Percentiles rank a stretch among this genome's conserved stretches.
phyloP scores from a whole-genome alignment of 2,888 invertebrate species.

The Phyllotreta striolata region DNA sequence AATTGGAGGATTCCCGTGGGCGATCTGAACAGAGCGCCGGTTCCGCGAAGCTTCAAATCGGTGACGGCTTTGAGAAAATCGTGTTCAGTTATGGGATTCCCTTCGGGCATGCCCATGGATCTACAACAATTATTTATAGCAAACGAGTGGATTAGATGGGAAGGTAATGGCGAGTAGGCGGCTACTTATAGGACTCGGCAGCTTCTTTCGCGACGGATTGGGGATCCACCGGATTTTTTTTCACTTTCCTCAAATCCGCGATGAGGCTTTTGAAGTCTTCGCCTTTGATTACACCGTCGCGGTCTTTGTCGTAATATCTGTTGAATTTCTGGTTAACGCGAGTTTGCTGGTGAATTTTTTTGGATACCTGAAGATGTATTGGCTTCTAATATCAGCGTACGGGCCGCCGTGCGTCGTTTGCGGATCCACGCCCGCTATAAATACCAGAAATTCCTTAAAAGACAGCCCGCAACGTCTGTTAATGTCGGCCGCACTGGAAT shows the following conservation, averaged over 20 bases:
- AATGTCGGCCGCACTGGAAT: conserved; percentile 66
- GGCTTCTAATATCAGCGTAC: conserved; percentile 72
- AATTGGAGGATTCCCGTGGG: conserved; percentile 58
- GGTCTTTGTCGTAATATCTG: conserved; percentile 69
- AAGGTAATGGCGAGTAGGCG: neutral
- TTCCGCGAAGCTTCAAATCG: conserved; percentile 72
- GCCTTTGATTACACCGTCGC: conserved; percentile 64
- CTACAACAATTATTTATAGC: conserved; percentile 37
- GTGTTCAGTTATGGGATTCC: conserved; percentile 55
- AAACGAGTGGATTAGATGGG: neutral
- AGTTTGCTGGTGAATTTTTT: neutral
- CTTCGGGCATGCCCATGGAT: conserved; percentile 48
- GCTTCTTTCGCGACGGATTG: conserved; percentile 66
- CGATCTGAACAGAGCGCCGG: conserved; percentile 71
- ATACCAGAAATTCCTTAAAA: conserved; percentile 67
- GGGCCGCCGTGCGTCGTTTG: conserved; percentile 70
- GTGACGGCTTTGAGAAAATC: conserved; percentile 71
- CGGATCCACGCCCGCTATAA: conserved; percentile 72
- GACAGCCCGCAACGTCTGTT: conserved; percentile 64
- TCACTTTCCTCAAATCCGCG: conserved; percentile 64
- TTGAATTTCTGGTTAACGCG: conserved; percentile 3
- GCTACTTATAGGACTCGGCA: conserved; percentile 54
- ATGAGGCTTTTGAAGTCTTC: conserved; percentile 69
- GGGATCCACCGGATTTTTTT: conserved; percentile 65
- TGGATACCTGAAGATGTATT: conserved; percentile 68